Evolutionary conservation across 2,113 vertebrate genomes (phyloP).

Genomic region (Lepus europaeus): DNA sequence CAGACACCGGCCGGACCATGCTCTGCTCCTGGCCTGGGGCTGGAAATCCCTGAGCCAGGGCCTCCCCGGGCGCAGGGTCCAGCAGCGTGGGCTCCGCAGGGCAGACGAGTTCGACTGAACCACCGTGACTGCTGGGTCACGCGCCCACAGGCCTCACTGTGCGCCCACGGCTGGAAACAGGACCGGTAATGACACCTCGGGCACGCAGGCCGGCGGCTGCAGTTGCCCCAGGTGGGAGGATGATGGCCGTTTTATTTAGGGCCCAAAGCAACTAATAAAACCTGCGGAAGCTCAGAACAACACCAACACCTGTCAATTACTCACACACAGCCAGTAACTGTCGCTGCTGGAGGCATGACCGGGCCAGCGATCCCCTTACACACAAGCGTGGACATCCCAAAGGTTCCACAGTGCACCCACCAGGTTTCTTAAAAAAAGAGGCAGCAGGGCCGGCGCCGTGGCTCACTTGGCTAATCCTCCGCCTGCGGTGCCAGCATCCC

Average conservation of each 20-base stretch:
- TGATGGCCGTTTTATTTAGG: conserved; percentile 44
- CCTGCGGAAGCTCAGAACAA: background rate
- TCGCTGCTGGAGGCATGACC: fast-evolving
- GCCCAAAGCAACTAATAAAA: conserved; percentile 35
- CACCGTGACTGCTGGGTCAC: fast-evolving
- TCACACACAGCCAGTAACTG: background rate
- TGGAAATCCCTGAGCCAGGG: fast-evolving
- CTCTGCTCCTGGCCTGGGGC: too few species aligned
- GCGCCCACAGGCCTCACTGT: background rate
- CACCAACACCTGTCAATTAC: background rate
- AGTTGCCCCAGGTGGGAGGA: conserved; percentile 12
- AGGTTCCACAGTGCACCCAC: fast-evolving
- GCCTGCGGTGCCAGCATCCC: too few species aligned
- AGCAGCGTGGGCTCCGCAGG: background rate
- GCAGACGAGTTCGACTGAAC: background rate
- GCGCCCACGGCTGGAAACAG: fast-evolving
- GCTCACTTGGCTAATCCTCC: too few species aligned
- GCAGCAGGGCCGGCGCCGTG: too few species aligned
- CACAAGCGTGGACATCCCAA: too few species aligned
- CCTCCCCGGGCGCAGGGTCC: fast-evolving
- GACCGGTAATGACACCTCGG: background rate
- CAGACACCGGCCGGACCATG: fast-evolving
- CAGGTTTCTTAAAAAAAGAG: background rate
- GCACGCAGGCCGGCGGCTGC: background rate
- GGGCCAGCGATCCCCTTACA: background rate